Evolutionary conservation across 2,888 invertebrate species (phyloP), one percentile per base, ranked within the genome.

Genomic region (Calameuta idolon): DNA sequence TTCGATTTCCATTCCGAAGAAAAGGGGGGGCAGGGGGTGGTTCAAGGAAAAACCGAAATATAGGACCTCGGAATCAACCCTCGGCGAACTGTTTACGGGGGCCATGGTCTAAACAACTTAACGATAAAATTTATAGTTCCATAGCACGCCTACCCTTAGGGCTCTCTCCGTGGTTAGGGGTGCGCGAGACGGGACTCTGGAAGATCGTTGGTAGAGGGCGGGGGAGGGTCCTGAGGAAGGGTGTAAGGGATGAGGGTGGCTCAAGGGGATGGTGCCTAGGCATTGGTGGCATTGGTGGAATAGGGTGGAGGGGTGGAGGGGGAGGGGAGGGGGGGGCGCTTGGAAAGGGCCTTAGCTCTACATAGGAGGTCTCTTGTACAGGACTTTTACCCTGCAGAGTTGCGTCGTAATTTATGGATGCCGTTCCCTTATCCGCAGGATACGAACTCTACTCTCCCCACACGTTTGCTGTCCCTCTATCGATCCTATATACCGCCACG

Each of bases 351-450:
- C 83, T 83, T 81, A 82, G 83, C 85, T 84, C 84, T 85, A 85
- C 86, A 87, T 84, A 85, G 86, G 85, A 88, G 87, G 88, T 89
- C 90, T 87, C 89, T 89, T 89, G 89, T 90, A 89, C 90, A 89
- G 90, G 90, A 91, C 90, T 91, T 90, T 90, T 90, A 90, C 88
- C 89, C 90, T 89, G 89, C 88, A 87, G 90, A 90, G 90, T 90
- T 89, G 88, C 88, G 89, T 88, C 88, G 91, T 91, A 91, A 91
- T 91, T 91, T 91, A 91, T 91, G 89, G 90, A 91, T 90, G 90
- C 89, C 90, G 88, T 90, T 90, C 91, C 90, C 90, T 91, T 91
- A 91, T 91, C 90, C 91, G 88, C 90, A 89, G 91, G 90, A 90
- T 90, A 90, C 90, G 89, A 89, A 90, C 89, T 89, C 90, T 77